Percentiles rank a stretch among this genome's conserved stretches.
Evolutionary conservation across 2,797 vertebrate species (phyloP).

Genomic region (Amphiprion clarkii): DNA sequence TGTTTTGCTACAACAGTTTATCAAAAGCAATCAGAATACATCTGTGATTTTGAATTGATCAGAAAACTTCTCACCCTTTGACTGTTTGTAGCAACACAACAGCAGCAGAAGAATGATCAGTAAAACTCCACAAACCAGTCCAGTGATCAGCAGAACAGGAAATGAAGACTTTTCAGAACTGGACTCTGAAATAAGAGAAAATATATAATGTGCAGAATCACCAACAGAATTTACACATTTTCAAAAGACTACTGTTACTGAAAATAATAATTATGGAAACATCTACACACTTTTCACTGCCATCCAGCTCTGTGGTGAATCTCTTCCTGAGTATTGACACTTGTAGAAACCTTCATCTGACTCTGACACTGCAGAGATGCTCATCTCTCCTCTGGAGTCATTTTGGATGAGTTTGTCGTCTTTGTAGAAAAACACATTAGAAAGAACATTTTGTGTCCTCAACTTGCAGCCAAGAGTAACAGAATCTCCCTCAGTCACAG

Average conservation of each 20-base stretch:
- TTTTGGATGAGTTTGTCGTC: slow-evolving; percentile 32
- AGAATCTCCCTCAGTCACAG: slow-evolving; percentile 30
- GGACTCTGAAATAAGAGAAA: neutral
- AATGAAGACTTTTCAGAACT: neutral
- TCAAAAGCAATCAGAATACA: neutral
- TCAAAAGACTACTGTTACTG: no score
- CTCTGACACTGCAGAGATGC: slow-evolving; percentile 49
- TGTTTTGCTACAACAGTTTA: no score
- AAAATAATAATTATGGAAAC: no score
- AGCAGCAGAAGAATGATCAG: slow-evolving; percentile 12
- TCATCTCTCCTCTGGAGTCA: slow-evolving; percentile 22
- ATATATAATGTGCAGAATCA: no score
- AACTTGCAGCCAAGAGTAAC: slow-evolving; percentile 59
- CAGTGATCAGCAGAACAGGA: neutral
- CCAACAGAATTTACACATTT: neutral
- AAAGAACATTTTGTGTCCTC: fast-evolving
- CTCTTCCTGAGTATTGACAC: slow-evolving; percentile 26
- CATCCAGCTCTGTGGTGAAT: slow-evolving; percentile 56
- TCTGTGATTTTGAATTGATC: fast-evolving
- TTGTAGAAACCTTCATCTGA: slow-evolving; percentile 63
- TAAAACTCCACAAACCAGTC: neutral
- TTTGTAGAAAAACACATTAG: slow-evolving; percentile 52
- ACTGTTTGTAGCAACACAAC: neutral
- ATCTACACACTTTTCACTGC: slow-evolving; percentile 18
- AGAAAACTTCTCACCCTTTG: slow-evolving; percentile 32